Conservation (phyloP, 1,140 invertebrate species). For the Lysiphlebus fabarum region DNA sequence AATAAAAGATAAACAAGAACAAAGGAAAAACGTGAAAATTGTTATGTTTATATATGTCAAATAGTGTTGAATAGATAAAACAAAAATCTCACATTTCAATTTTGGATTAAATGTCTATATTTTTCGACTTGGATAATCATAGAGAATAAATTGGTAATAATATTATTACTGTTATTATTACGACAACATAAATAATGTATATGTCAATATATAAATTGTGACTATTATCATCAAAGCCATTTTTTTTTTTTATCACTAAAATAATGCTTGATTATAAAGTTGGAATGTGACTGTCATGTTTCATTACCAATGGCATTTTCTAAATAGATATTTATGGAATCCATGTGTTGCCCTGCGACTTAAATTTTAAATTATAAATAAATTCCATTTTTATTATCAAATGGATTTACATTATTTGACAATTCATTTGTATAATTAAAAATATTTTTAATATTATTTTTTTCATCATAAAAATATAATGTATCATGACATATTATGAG, state of each 20-base stretch:
- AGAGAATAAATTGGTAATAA: neutral
- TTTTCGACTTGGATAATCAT: constrained; percentile 7
- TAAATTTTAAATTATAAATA: constrained; percentile 38
- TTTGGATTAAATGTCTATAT: too few species aligned
- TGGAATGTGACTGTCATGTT: constrained; percentile 10
- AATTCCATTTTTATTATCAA: constrained; percentile 22
- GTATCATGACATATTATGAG: neutral
- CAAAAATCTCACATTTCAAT: too few species aligned
- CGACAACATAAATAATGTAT: neutral
- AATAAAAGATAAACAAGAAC: too few species aligned
- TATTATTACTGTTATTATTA: too few species aligned
- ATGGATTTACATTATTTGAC: constrained; percentile 16
- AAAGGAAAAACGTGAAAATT: too few species aligned
- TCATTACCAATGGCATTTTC: neutral
- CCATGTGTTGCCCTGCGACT: constrained; percentile 39
- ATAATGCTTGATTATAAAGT: constrained; percentile 15
- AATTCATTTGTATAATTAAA: constrained; percentile 18
- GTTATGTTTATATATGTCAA: too few species aligned
- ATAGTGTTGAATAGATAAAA: too few species aligned
- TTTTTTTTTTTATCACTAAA: constrained; percentile 6
- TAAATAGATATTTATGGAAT: too few species aligned
- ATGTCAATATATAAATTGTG: neutral
- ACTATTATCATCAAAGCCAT: constrained; percentile 3
- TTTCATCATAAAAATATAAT: neutral
- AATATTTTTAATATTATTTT: neutral